Evolutionary conservation across 37 sponge, comb jelly and placozoan species (phyloP).

Genomic region (Bolinopsis microptera): DNA sequence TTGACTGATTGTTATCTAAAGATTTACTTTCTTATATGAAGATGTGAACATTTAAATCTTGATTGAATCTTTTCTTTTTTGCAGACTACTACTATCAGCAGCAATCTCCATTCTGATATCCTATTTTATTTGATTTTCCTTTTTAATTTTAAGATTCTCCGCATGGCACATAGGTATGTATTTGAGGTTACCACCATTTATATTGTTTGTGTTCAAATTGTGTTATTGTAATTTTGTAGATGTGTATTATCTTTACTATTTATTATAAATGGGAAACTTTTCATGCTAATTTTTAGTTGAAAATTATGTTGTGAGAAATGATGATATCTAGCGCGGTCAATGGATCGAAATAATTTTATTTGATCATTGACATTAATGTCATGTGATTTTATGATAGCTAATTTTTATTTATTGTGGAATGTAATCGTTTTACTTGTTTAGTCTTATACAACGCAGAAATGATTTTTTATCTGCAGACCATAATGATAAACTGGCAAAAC

Average conservation of each 20-base stretch:
- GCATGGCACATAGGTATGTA: not conserved
- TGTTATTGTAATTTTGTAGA: not conserved
- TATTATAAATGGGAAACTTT: conserved; percentile 10
- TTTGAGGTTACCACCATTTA: not conserved
- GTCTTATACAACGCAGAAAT: too few relatives aligned
- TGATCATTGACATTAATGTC: not conserved
- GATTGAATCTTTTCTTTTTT: too few relatives aligned
- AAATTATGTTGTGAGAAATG: not conserved
- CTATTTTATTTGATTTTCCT: not conserved
- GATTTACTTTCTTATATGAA: too few relatives aligned
- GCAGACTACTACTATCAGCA: too few relatives aligned
- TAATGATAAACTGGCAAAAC: too few relatives aligned
- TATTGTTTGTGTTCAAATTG: not conserved
- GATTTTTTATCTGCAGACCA: too few relatives aligned
- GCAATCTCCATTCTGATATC: not conserved
- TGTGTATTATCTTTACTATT: not conserved
- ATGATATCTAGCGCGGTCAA: not conserved
- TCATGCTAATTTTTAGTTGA: conserved; percentile 6
- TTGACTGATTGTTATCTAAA: too few relatives aligned
- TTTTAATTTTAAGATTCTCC: not conserved
- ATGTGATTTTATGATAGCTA: not conserved
- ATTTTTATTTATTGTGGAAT: not conserved
- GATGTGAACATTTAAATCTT: too few relatives aligned
- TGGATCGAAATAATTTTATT: not conserved
- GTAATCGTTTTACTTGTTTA: not conserved